Base-by-base conservation (phyloP, 2,888 invertebrate genomes). In the Andricus quercusramuli region DNA sequence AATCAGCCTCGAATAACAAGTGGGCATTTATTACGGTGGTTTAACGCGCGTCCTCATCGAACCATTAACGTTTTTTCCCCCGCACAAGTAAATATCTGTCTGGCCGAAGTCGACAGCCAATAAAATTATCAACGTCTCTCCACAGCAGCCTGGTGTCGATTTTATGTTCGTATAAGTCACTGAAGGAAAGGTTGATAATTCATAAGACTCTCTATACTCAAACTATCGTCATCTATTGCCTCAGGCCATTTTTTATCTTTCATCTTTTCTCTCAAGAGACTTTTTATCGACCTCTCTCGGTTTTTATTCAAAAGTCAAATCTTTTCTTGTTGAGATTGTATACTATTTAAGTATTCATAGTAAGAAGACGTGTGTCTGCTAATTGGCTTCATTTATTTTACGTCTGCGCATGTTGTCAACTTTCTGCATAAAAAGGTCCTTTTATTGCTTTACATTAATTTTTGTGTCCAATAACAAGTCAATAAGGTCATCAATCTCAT, bases 61-160 rank as follows among this genome's bases (percentile, higher is more conserved):
- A 56, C 56, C 74, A 74, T 74, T 74, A 74, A 74, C n/a, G 56
- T 37, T 74, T 74, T 74, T 74, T 74, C 20, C 74, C 70, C 74
- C n/a, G 51, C 56, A 51, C 74, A 32, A 74, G 74, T 74, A 74
- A 74, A 74, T 74, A 74, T 74, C 74, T 74, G 56, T 74, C 74
- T 74, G 74, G 56, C n/a, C 56, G 74, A 74, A 74, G 74, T 74
- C 74, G 74, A 74, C 74, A 74, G 56, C 56, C 74, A 32, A 74
- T 74, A 74, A 74, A 74, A 74, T 74, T 74, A 74, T 74, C 74
- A 56, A 74, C 56, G 74, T 74, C 74, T 56, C 59, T 74, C 70
- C 70, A 74, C 70, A 51, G 70, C 74, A 74, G 74, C 56, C 56
- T 74, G 32, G 74, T 74, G 74, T 74, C 74, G 74, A 74, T 74